Percentiles rank a stretch among this genome's conserved stretches.
These are phyloP conservation scores for Syrphus vitripennis DNA, from an alignment of 2,888 invertebrate genomes.

Conservation along the genomic window DNA sequence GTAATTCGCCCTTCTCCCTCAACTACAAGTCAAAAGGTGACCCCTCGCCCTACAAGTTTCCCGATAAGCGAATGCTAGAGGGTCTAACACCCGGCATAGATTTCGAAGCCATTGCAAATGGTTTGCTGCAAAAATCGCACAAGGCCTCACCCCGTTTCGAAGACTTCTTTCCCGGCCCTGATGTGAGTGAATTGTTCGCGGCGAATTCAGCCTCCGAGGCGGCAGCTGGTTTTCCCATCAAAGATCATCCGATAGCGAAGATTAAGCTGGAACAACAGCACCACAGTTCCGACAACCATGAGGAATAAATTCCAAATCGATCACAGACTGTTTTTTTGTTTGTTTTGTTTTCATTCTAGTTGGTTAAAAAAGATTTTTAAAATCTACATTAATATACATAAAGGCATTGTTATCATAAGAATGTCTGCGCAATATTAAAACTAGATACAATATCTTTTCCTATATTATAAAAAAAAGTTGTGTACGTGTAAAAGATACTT, in stretches of 20 bases:
- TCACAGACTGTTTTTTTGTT: constrained; percentile 50
- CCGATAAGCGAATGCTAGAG: constrained; percentile 77
- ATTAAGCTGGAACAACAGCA: constrained; percentile 79
- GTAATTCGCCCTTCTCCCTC: constrained; percentile 73
- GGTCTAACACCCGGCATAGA: constrained; percentile 79
- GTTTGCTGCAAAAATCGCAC: constrained; percentile 79
- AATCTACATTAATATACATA: constrained; percentile 18
- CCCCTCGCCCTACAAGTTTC: constrained; percentile 76
- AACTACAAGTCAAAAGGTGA: constrained; percentile 76
- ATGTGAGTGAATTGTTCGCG: constrained; percentile 78
- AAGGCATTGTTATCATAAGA: constrained; percentile 21
- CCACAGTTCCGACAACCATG: constrained; percentile 78
- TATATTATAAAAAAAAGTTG: constrained; percentile 46
- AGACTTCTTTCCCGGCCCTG: constrained; percentile 79
- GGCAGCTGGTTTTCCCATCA: constrained; percentile 73
- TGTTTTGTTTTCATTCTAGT: constrained; percentile 30
- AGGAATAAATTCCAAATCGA: constrained; percentile 75
- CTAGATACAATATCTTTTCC: constrained; percentile 57
- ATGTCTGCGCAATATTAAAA: constrained; percentile 48
- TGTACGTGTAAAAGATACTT: constrained; percentile 51
- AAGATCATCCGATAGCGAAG: constrained; percentile 75
- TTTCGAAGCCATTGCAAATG: constrained; percentile 79
- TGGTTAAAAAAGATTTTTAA: constrained; percentile 28
- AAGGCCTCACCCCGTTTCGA: constrained; percentile 80
- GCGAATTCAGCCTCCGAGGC: constrained; percentile 73